phyloP scores from a whole-genome alignment of 2,797 vertebrate species.

The Urosaurus nigricauda region DNA sequence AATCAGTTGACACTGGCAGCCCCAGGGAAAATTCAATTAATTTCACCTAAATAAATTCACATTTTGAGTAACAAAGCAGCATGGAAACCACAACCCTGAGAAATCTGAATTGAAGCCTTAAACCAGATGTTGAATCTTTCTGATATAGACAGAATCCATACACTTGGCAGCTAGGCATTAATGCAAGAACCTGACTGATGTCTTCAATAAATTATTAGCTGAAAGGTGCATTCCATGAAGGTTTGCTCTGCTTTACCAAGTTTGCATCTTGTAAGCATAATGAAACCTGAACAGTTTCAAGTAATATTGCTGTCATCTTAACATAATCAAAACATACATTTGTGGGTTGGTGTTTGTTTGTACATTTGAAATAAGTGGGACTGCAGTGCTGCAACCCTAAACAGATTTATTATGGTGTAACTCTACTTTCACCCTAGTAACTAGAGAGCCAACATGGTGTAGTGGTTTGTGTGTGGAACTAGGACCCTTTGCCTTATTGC shows the following conservation, averaged over 20 bases:
- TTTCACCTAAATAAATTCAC: constrained; percentile 34
- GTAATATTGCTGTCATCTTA: not conserved
- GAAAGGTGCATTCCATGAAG: constrained; percentile 7
- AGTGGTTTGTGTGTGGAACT: too few species aligned
- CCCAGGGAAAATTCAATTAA: constrained; percentile 27
- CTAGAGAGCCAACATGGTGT: too few species aligned
- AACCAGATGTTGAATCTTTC: constrained; percentile 29
- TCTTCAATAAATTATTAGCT: constrained; percentile 28
- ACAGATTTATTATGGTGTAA: too few species aligned
- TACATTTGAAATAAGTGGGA: not conserved
- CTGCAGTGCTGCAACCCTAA: not conserved
- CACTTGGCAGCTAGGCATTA: constrained; percentile 11
- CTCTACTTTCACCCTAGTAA: too few species aligned
- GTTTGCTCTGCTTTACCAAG: constrained; percentile 5
- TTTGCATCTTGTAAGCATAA: not conserved
- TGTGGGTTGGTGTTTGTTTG: not conserved
- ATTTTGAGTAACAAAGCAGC: constrained; percentile 11
- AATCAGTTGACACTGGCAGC: constrained; percentile 20
- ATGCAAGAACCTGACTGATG: constrained; percentile 22
- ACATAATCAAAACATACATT: not conserved
- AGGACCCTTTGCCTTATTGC: not conserved
- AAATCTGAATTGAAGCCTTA: constrained; percentile 20
- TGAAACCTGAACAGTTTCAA: not conserved
- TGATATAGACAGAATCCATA: constrained; percentile 14
- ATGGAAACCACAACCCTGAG: constrained; percentile 19